Conservation (phyloP, 2,113 vertebrate species). For the Lasiurus cinereus region DNA sequence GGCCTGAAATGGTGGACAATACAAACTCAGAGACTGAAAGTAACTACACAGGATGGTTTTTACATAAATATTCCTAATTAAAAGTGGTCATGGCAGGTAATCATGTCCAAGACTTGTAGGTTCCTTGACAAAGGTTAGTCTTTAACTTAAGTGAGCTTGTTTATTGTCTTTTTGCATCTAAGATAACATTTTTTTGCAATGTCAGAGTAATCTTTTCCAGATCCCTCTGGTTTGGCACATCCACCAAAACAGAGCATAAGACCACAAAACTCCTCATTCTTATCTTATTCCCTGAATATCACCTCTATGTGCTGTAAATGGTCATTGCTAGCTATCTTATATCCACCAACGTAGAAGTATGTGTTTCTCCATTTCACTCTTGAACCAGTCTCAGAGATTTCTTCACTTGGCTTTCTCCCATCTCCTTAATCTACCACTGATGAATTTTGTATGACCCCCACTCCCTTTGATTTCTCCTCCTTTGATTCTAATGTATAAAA, state of each 20-base stretch:
- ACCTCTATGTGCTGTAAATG: neutral
- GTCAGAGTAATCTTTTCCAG: neutral
- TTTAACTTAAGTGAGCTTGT: neutral
- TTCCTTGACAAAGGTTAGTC: neutral
- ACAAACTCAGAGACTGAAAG: neutral
- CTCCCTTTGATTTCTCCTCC: neutral
- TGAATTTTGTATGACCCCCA: neutral
- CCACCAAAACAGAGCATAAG: neutral
- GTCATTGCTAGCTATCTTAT: neutral
- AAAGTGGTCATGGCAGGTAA: neutral
- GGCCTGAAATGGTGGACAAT: neutral
- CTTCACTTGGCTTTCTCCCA: neutral
- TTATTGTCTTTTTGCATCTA: neutral
- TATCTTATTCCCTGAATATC: neutral
- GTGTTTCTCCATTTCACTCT: neutral
- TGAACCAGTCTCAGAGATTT: neutral
- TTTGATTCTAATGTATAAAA: neutral
- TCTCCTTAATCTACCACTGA: neutral
- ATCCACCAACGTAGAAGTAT: neutral
- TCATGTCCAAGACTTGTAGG: neutral
- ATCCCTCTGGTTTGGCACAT: neutral
- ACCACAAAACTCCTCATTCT: neutral
- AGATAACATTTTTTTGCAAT: neutral
- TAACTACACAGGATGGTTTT: neutral
- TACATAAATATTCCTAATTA: neutral